phyloP scores from a whole-genome alignment of 2,888 invertebrate species.

The Proisotoma minuta region DNA sequence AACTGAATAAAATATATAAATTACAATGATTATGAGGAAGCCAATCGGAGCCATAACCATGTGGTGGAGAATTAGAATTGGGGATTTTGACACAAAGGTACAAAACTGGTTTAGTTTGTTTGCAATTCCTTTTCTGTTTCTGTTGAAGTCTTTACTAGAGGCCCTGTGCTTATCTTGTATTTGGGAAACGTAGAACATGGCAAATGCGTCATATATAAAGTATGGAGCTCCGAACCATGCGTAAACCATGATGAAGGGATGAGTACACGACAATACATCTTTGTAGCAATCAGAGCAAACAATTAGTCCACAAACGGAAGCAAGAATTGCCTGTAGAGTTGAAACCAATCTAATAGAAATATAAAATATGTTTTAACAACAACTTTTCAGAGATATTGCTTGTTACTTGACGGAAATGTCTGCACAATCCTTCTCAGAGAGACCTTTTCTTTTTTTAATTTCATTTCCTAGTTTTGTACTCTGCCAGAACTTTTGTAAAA shows the following conservation, averaged over 20 bases:
- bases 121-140: conserved; percentile 14
- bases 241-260: conserved; percentile 69
- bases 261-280: conserved; percentile 64
- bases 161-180: conserved; percentile 18
- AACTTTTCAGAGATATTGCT: not conserved
- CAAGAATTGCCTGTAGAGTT: conserved; percentile 66
- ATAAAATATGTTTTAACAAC: not conserved
- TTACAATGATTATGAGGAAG: conserved; percentile 59
- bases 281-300: conserved; percentile 64
- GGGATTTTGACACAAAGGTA: conserved; percentile 57
- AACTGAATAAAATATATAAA: too few relatives aligned
- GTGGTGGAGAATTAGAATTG: conserved; percentile 69
- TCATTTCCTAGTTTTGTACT: conserved; percentile 59
- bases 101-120: conserved; percentile 29
- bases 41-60: conserved; percentile 70
- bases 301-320: conserved; percentile 62
- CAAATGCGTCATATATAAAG: conserved; percentile 72
- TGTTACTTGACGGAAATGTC: conserved; percentile 72
- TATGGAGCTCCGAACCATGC: conserved; percentile 71
- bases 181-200: conserved; percentile 67
- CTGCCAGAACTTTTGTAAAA: conserved; percentile 35
- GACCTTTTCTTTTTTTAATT: conserved; percentile 61
- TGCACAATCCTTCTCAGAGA: conserved; percentile 63
- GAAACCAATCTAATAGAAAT: conserved; percentile 61
- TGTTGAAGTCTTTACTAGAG: not conserved